Conservation (phyloP, 2,113 vertebrate species). For the Saccopteryx leptura region DNA sequence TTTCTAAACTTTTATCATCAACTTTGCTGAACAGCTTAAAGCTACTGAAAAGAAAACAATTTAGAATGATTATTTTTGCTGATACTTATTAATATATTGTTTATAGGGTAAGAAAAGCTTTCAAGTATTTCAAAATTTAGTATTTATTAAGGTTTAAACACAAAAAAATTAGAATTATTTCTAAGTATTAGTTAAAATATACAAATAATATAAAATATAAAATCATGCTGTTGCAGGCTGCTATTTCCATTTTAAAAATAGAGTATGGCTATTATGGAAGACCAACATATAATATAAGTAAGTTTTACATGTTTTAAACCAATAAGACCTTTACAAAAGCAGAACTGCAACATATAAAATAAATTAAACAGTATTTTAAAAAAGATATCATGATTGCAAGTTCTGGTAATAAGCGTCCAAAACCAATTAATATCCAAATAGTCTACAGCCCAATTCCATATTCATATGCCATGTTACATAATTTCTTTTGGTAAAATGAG, state of each 20-base stretch:
- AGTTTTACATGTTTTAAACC: not conserved
- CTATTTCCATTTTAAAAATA: not conserved
- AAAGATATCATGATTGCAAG: not conserved
- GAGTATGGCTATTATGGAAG: not conserved
- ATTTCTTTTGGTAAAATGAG: not conserved
- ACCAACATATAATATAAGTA: not conserved
- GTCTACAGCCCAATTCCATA: no score
- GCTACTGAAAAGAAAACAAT: not conserved
- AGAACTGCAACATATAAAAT: not conserved
- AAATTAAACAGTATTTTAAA: not conserved
- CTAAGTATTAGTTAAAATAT: not conserved
- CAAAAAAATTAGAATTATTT: not conserved
- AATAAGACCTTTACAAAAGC: not conserved
- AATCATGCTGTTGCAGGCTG: not conserved
- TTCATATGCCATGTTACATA: accelerated
- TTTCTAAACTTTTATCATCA: constrained; percentile 63
- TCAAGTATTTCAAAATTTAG: not conserved
- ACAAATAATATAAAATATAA: not conserved
- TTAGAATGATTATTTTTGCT: not conserved
- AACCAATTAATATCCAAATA: not conserved
- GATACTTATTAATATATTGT: not conserved
- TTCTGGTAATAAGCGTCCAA: not conserved
- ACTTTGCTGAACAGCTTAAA: not conserved
- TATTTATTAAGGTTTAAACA: not conserved
- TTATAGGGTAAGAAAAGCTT: not conserved